phyloP scores from a whole-genome alignment of 1,140 invertebrate genomes.

The Eciton burchellii region DNA sequence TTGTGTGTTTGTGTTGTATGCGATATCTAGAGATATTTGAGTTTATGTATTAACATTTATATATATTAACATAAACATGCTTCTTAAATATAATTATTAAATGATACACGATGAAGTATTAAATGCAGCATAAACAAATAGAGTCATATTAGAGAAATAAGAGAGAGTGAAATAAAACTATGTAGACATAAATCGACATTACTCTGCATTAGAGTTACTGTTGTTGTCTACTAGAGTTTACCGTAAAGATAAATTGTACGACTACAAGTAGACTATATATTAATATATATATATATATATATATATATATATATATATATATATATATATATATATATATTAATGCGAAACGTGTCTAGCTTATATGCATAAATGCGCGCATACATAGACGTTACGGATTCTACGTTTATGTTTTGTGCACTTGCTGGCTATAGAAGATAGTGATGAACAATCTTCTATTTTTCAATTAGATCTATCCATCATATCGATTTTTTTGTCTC shows the following conservation, averaged over 20 bases:
- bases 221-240: conserved; percentile 80
- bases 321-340: conserved; percentile 66
- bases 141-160: conserved; percentile 54
- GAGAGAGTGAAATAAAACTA: conserved; percentile 75
- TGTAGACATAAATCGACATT: conserved; percentile 84
- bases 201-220: conserved; percentile 84
- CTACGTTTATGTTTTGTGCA: conserved; percentile 50
- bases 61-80: background rate
- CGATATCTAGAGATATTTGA: background rate
- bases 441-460: conserved; percentile 77
- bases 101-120: background rate
- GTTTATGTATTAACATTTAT: background rate
- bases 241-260: conserved; percentile 81
- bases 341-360: no score
- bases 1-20: no score
- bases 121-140: conserved; percentile 60
- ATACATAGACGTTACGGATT: conserved; percentile 57
- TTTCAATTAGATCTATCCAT: conserved; percentile 83
- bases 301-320: conserved; percentile 7
- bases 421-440: conserved; percentile 61
- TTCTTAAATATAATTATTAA: no score
- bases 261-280: conserved; percentile 67
- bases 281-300: no score
- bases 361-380: conserved; percentile 71
- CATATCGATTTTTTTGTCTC: no score